Percentiles rank a stretch among this genome's conserved stretches.
These are phyloP conservation scores for Potorous gilbertii DNA, from an alignment of 2,797 vertebrate genomes.

Conservation along the genomic window DNA sequence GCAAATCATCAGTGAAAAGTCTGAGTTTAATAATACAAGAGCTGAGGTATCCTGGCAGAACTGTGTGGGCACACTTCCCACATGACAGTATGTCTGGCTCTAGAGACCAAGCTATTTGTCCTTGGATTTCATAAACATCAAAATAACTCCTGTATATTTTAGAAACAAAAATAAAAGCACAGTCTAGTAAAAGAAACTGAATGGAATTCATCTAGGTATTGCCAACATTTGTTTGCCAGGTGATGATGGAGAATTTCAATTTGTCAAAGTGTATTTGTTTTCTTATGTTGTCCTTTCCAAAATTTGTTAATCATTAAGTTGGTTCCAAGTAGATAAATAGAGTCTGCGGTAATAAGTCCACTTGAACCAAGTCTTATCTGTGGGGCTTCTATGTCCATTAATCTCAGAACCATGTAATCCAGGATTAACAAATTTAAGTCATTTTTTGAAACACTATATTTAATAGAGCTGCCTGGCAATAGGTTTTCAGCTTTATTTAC, in stretches of 20 bases:
- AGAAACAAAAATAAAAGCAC: not conserved
- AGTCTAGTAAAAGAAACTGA: not conserved
- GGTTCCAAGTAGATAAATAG: not conserved
- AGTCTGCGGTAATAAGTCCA: not conserved
- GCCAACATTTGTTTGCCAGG: conserved; percentile 27
- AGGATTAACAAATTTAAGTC: not conserved
- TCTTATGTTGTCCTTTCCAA: not conserved
- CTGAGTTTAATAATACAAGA: conserved; percentile 52
- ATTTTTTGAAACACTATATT: not conserved
- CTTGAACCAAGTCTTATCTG: conserved; percentile 15
- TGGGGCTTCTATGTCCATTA: not conserved
- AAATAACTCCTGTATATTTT: conserved; percentile 30
- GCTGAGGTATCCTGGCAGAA: not conserved
- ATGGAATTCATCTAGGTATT: conserved; percentile 32
- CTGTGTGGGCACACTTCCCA: conserved; percentile 10
- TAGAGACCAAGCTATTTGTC: conserved; percentile 36
- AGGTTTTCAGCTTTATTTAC: conserved; percentile 17
- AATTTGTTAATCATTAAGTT: conserved; percentile 22
- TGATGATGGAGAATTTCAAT: not conserved
- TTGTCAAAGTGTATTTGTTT: not conserved
- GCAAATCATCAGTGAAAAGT: conserved; percentile 37
- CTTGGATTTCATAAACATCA: conserved; percentile 36
- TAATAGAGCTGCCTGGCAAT: not conserved
- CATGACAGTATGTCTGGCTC: not conserved
- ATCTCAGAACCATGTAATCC: not conserved